Percentiles rank a stretch among this genome's conserved stretches.
Evolutionary conservation across 2,888 invertebrate genomes (phyloP).

Genomic region (Fragum whitleyi): DNA sequence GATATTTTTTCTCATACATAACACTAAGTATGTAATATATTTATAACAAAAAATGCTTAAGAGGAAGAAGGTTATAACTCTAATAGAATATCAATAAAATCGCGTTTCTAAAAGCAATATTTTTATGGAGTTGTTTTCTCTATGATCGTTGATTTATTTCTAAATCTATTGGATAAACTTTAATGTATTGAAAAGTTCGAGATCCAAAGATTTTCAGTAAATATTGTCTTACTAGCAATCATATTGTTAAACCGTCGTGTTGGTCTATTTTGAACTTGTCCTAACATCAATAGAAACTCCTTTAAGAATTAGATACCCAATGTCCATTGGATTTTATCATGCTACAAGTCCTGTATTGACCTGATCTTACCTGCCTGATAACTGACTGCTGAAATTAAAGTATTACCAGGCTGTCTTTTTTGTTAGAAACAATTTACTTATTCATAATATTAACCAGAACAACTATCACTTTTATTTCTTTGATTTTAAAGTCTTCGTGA

Average conservation of each 20-base stretch:
- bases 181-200: conserved; percentile 11
- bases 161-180: conserved; percentile 15
- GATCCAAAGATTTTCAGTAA: conserved; percentile 24
- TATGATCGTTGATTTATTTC: conserved; percentile 19
- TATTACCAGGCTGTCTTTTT: too few relatives aligned
- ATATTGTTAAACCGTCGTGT: not conserved
- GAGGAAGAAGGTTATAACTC: not conserved
- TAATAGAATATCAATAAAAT: conserved; percentile 11
- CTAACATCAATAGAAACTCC: not conserved
- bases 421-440: too few relatives aligned
- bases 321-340: too few relatives aligned
- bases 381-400: too few relatives aligned
- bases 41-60: not conserved
- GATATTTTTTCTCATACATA: too few relatives aligned
- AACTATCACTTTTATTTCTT: too few relatives aligned
- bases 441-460: too few relatives aligned
- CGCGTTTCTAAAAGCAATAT: conserved; percentile 29
- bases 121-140: not conserved
- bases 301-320: too few relatives aligned
- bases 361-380: too few relatives aligned
- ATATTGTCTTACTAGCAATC: conserved; percentile 8
- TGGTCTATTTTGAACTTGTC: not conserved
- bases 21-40: too few relatives aligned
- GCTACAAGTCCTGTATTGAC: too few relatives aligned
- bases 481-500: too few relatives aligned